Conservation (phyloP, 1,140 invertebrate species). For the Zeugodacus cucurbitae region DNA sequence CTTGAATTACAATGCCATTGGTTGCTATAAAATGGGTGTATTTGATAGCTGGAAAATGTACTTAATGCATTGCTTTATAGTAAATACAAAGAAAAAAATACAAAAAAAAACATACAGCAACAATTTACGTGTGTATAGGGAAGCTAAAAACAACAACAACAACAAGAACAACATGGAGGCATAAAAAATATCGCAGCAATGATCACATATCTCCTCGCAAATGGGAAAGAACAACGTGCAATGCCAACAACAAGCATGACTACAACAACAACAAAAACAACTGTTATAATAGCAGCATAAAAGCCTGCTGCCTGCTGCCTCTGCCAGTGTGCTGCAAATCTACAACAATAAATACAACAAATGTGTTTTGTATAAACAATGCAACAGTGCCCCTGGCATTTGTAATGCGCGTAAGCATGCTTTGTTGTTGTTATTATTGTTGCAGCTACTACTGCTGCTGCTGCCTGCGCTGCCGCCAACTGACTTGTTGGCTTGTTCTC, state of each 20-base stretch:
- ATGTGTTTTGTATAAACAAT: neutral
- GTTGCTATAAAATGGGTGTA: constrained; percentile 43
- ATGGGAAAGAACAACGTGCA: neutral
- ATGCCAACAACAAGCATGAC: neutral
- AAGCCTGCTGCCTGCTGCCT: neutral
- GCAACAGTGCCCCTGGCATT: neutral
- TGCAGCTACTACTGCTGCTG: neutral
- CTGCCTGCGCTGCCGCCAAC: neutral
- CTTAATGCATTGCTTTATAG: constrained; percentile 40
- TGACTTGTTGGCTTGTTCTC: neutral
- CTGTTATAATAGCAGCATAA: neutral
- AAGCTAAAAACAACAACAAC: neutral
- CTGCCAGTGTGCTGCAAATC: neutral
- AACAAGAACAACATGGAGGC: neutral
- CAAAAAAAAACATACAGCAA: neutral
- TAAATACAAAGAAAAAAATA: neutral
- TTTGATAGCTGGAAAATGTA: constrained; percentile 43
- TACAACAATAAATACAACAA: neutral
- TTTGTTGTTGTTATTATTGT: neutral
- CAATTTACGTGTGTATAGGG: neutral
- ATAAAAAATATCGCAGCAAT: neutral
- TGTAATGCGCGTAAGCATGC: neutral
- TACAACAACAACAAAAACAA: neutral
- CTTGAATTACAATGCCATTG: constrained; percentile 41
- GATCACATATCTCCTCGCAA: neutral